Percentiles rank a stretch among this genome's conserved stretches.
Evolutionary conservation across 2,113 vertebrate genomes (phyloP).

Genomic region (Daboia siamensis): DNA sequence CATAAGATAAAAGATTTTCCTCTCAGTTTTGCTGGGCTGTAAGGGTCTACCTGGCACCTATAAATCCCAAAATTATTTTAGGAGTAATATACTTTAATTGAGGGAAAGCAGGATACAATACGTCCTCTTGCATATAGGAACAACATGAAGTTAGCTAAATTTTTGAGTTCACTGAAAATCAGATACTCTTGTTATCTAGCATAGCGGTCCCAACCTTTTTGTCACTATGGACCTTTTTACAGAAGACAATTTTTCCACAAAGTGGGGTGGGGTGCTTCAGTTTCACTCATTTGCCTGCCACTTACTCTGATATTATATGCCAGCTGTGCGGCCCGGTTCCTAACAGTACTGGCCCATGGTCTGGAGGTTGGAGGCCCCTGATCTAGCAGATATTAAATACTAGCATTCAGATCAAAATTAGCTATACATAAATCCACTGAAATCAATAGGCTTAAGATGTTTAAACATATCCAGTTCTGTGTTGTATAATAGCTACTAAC

Average conservation of each 20-base stretch:
- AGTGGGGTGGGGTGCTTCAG: neutral
- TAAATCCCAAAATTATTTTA: neutral
- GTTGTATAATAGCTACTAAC: neutral
- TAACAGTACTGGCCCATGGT: neutral
- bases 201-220: neutral
- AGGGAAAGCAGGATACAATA: neutral
- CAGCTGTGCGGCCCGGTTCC: neutral
- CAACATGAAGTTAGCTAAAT: neutral
- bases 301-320: neutral
- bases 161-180: neutral
- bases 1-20: neutral
- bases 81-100: neutral
- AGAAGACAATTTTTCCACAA: neutral
- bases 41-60: neutral
- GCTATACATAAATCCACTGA: neutral
- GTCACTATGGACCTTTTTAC: neutral
- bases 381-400: neutral
- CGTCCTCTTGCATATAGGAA: neutral
- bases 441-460: neutral
- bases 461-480: neutral
- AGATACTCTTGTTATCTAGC: neutral
- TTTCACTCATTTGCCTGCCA: neutral
- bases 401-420: neutral
- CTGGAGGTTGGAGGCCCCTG: neutral
- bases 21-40: neutral